Conservation (phyloP, 92 coral and sea anemone genomes). For the Chrysogorgia sp. region DNA sequence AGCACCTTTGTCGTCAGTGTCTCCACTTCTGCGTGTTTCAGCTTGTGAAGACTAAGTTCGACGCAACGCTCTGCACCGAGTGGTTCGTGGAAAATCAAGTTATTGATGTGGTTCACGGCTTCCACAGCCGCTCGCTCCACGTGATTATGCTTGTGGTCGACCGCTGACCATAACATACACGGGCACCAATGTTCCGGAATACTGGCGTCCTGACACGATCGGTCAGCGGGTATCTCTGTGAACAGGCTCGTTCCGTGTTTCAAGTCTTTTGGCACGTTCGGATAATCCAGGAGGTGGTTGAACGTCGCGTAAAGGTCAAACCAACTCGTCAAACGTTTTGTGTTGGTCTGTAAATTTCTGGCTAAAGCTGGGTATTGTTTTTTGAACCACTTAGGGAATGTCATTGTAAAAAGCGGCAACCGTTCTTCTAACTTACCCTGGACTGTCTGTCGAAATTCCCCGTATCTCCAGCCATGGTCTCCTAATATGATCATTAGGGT, state of each 20-base stretch:
- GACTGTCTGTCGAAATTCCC: slow-evolving; percentile 70
- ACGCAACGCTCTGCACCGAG: slow-evolving; percentile 63
- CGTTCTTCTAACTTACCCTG: slow-evolving; percentile 90
- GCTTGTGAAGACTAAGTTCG: slow-evolving; percentile 55
- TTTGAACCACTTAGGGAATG: slow-evolving; percentile 76
- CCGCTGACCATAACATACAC: slow-evolving; percentile 71
- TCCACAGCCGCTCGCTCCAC: slow-evolving; percentile 62
- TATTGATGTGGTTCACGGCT: slow-evolving; percentile 69
- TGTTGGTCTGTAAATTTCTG: slow-evolving; percentile 62
- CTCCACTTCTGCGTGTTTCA: slow-evolving; percentile 68
- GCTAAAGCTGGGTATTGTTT: slow-evolving; percentile 54
- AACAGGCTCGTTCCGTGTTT: slow-evolving; percentile 72
- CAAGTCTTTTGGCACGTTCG: slow-evolving; percentile 56
- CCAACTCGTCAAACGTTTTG: slow-evolving; percentile 72
- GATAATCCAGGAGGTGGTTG: slow-evolving; percentile 72
- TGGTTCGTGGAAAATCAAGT: slow-evolving; percentile 60
- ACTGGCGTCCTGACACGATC: slow-evolving; percentile 74
- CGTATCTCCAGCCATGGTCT: slow-evolving; percentile 86
- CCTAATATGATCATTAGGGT: slow-evolving; percentile 73
- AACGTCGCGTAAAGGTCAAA: slow-evolving; percentile 82
- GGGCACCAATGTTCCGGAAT: slow-evolving; percentile 93
- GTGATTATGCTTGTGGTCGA: slow-evolving; percentile 64
- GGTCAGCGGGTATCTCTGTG: slow-evolving; percentile 60
- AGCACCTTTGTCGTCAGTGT: slow-evolving; percentile 64
- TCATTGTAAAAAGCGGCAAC: slow-evolving; percentile 72